phyloP scores from a whole-genome alignment of 2,113 vertebrate genomes.

The Hemiprocne comata region DNA sequence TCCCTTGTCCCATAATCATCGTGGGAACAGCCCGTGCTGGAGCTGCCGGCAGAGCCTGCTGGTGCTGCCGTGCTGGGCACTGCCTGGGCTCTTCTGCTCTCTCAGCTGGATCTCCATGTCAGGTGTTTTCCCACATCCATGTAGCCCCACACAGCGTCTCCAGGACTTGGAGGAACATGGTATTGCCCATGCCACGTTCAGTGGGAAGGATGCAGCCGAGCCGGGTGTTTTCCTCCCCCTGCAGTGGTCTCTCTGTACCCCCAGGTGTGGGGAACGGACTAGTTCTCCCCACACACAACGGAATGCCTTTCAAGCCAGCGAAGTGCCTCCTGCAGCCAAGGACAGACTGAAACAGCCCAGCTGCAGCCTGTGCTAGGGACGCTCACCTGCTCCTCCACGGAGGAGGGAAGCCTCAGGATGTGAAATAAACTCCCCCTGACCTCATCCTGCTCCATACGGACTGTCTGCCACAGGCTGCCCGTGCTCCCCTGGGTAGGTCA shows the following conservation, averaged over 20 bases:
- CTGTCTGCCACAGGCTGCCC: neutral
- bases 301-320: no score
- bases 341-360: no score
- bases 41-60: neutral
- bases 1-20: neutral
- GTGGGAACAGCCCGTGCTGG: rapidly evolving
- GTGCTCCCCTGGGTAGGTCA: neutral
- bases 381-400: rapidly evolving
- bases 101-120: rapidly evolving
- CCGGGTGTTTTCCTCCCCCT: neutral
- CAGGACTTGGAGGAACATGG: rapidly evolving
- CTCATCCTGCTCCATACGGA: rapidly evolving
- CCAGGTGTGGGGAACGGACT: no score
- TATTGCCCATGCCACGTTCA: rapidly evolving
- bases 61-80: neutral
- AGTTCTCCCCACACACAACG: no score
- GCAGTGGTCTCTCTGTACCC: neutral
- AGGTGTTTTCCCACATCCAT: rapidly evolving
- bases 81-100: neutral
- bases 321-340: no score
- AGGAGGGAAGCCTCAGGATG: neutral
- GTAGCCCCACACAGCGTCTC: rapidly evolving
- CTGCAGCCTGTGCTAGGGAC: neutral
- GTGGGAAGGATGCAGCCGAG: neutral
- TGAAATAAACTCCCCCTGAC: neutral